Conservation (phyloP, 2,888 invertebrate genomes). For the Cephus pulcher region DNA sequence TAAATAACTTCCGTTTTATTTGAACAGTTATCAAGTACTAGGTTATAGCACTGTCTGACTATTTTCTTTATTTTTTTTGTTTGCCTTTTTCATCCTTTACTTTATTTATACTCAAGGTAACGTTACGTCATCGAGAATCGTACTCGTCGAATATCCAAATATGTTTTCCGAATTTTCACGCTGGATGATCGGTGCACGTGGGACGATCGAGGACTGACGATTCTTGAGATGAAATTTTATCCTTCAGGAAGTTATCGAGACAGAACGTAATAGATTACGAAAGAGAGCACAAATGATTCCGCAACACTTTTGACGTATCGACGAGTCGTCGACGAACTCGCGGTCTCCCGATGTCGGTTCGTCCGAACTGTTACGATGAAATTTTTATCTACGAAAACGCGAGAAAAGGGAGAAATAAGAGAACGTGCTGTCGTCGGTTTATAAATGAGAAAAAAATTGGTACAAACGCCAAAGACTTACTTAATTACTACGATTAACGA, state of each 20-base stretch:
- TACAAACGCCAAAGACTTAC: conserved; percentile 63
- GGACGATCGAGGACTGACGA: not conserved
- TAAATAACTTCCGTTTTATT: not conserved
- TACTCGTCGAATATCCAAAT: not conserved
- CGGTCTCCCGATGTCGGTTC: not conserved
- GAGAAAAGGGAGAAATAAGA: conserved; percentile 15
- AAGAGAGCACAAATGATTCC: conserved; percentile 13
- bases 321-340: not conserved
- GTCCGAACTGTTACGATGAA: conserved; percentile 9
- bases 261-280: conserved; percentile 10
- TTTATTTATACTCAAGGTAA: not conserved
- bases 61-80: conserved; percentile 18
- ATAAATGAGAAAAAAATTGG: conserved; percentile 46
- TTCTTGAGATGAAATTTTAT: not conserved
- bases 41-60: conserved; percentile 1
- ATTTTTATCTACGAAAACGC: conserved; percentile 30
- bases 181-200: not conserved
- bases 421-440: not conserved
- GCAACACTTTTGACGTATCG: not conserved
- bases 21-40: not conserved
- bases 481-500: conserved; percentile 53
- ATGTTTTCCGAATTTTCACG: not conserved
- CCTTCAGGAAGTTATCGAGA: not conserved
- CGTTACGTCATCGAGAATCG: not conserved
- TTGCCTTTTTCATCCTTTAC: conserved; percentile 7